Evolutionary conservation across 2,797 vertebrate species (phyloP).

Genomic region (Buphagus erythrorhynchus): DNA sequence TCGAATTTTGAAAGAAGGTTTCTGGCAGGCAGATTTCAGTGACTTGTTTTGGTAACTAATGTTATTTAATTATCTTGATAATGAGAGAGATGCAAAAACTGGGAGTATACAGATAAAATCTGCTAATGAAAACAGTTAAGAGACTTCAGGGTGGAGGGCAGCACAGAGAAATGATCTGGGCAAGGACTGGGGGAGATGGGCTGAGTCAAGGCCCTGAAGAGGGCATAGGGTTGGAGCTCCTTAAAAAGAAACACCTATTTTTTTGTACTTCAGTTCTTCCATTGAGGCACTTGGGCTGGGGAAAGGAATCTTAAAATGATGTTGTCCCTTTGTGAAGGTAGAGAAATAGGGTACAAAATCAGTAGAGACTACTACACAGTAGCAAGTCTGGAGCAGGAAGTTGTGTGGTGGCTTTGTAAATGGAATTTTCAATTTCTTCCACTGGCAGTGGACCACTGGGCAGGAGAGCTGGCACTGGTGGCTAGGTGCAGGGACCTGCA

Average conservation of each 20-base stretch:
- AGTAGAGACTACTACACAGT: fast-evolving
- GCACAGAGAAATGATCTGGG: not conserved
- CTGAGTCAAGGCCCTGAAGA: not conserved
- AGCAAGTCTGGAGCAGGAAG: not conserved
- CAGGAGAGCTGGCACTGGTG: not conserved
- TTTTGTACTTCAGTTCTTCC: not conserved
- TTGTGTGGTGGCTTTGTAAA: not conserved
- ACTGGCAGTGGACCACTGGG: fast-evolving
- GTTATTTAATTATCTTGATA: not conserved
- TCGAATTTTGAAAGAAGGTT: not conserved
- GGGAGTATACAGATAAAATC: not conserved
- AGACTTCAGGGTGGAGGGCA: not conserved
- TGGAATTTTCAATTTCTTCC: not conserved
- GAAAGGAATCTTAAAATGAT: not conserved
- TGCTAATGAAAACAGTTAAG: not conserved
- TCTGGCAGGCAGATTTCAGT: not conserved
- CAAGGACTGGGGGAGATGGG: fast-evolving
- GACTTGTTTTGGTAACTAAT: not conserved
- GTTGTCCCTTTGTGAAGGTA: not conserved
- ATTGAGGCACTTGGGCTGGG: fast-evolving
- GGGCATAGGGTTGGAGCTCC: fast-evolving
- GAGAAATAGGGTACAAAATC: not conserved
- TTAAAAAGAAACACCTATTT: fast-evolving
- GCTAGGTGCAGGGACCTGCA: not conserved
- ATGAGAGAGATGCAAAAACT: not conserved